Conservation (phyloP, 2,797 vertebrate genomes). For the Falco naumanni region DNA sequence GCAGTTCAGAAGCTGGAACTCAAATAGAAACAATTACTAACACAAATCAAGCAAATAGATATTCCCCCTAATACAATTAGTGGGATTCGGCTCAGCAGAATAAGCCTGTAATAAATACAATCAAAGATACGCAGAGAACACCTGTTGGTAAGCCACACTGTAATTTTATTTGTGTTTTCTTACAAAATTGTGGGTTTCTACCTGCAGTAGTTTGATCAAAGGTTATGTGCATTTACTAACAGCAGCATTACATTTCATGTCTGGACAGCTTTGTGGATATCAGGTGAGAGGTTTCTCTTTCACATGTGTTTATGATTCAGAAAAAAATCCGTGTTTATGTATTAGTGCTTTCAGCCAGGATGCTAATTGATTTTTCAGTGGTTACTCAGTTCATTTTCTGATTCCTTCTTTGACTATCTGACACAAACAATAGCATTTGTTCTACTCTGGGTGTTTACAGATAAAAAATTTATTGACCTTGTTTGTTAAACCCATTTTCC, state of each 20-base stretch:
- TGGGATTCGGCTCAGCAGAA: constrained; percentile 55
- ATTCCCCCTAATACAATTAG: constrained; percentile 59
- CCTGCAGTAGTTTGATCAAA: constrained; percentile 42
- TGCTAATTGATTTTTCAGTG: constrained; percentile 21
- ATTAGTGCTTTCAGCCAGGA: neutral
- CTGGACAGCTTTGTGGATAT: constrained; percentile 10
- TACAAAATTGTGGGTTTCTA: constrained; percentile 64
- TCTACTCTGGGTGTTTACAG: neutral
- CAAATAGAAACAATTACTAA: constrained; percentile 54
- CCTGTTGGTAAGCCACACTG: constrained; percentile 57
- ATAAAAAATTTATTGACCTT: neutral
- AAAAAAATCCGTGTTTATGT: neutral
- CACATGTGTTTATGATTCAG: neutral
- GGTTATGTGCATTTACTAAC: neutral
- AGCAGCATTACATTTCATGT: neutral
- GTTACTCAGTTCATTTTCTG: neutral
- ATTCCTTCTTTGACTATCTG: neutral
- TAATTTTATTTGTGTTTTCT: constrained; percentile 70
- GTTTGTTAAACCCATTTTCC: neutral
- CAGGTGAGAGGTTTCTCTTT: neutral
- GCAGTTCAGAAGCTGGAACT: constrained; percentile 48
- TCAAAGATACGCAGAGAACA: constrained; percentile 55
- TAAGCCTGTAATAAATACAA: constrained; percentile 53
- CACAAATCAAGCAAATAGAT: constrained; percentile 71
- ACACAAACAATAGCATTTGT: neutral